A percentile compares a stretch with the other conserved stretches of the same genome.
Evolutionary conservation across 2,113 vertebrate genomes (phyloP).

Genomic region (Poecile atricapillus): DNA sequence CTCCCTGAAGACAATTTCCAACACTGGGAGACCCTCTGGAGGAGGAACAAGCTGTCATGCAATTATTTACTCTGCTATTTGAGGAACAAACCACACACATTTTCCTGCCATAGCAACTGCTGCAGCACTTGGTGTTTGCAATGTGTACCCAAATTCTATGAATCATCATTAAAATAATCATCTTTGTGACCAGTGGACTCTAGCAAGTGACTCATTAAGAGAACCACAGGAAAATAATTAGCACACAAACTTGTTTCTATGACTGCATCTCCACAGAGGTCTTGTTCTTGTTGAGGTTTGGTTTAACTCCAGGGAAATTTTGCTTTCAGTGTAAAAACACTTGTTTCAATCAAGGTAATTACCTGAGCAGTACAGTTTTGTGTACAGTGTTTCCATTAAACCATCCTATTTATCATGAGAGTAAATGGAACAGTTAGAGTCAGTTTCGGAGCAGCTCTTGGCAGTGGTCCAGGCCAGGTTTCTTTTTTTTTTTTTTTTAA

Average conservation of each 20-base stretch:
- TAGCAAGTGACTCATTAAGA: conserved; percentile 47
- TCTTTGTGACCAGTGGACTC: conserved; percentile 36
- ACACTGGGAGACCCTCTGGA: background rate
- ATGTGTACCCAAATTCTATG: background rate
- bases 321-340: conserved; percentile 35
- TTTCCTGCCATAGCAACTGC: conserved; percentile 36
- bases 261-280: background rate
- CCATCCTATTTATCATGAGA: background rate
- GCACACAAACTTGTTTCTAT: background rate
- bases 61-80: conserved; percentile 43
- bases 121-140: background rate
- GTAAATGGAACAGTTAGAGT: conserved; percentile 1
- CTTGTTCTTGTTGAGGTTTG: background rate
- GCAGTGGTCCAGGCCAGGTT: background rate
- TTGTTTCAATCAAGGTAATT: conserved; percentile 61
- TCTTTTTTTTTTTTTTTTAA: too few relatives aligned
- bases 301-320: conserved; percentile 46
- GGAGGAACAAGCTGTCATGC: background rate
- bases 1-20: background rate
- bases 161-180: conserved; percentile 54
- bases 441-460: background rate
- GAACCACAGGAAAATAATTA: conserved; percentile 49
- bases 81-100: background rate
- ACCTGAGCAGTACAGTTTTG: conserved; percentile 43
- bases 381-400: conserved; percentile 35